These are phyloP conservation scores for Phalanger gymnotis DNA, from an alignment of 2,797 vertebrate genomes.

Conservation along the genomic window DNA sequence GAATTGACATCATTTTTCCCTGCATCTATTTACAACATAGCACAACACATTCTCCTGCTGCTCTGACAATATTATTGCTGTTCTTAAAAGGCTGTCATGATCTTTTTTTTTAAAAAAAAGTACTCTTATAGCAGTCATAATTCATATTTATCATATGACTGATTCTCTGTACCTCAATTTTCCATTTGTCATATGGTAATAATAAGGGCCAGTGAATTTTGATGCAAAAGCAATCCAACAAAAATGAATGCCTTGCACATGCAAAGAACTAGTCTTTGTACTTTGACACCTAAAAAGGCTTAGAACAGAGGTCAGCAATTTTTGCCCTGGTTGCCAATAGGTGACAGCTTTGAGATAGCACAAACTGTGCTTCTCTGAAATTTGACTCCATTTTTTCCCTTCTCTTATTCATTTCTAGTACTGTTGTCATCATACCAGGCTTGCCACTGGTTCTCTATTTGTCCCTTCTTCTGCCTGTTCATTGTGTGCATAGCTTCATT, in stretches of 20 bases:
- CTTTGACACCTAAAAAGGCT: not conserved
- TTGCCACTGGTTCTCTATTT: not conserved
- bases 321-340: not conserved
- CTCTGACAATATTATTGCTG: slow-evolving; percentile 30
- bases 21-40: slow-evolving; percentile 37
- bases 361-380: not conserved
- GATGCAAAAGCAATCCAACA: not conserved
- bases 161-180: not conserved
- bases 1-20: slow-evolving; percentile 40
- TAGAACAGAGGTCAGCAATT: not conserved
- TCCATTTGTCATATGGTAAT: slow-evolving; percentile 18
- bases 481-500: not conserved
- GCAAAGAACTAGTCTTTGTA: not conserved
- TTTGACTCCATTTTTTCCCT: not conserved
- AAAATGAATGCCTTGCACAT: not conserved
- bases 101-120: not conserved
- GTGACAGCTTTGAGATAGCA: not conserved
- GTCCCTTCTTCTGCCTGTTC: not conserved
- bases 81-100: slow-evolving; percentile 32
- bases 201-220: not conserved
- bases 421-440: not conserved
- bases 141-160: slow-evolving; percentile 22
- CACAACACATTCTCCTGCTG: slow-evolving; percentile 20
- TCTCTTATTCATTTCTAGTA: not conserved
- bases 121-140: not conserved